Percentiles rank a stretch among this genome's conserved stretches.
Conservation (phyloP, 2,888 invertebrate genomes). For the Ceramica pisi region DNA sequence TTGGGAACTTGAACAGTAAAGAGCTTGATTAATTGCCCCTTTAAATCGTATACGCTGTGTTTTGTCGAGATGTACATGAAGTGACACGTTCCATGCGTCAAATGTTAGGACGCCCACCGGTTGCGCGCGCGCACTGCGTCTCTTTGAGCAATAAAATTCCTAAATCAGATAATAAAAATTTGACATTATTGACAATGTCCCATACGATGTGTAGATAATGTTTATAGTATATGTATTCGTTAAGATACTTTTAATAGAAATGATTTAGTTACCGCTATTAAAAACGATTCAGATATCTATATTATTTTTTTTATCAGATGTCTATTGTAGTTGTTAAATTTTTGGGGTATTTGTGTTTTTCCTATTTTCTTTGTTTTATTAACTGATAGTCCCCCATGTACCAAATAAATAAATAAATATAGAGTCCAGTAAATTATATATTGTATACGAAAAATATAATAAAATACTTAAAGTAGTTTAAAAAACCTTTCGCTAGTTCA, state of each 20-base stretch:
- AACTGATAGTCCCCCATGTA: too few relatives aligned
- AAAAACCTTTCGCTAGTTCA: not conserved
- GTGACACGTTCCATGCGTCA: slow-evolving; percentile 69
- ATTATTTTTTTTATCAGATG: not conserved
- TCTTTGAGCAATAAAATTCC: slow-evolving; percentile 80
- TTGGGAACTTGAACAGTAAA: slow-evolving; percentile 72
- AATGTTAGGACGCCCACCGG: slow-evolving; percentile 76
- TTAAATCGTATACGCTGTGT: slow-evolving; percentile 66
- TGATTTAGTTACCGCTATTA: not conserved
- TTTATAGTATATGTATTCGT: slow-evolving; percentile 60
- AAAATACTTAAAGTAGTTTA: too few relatives aligned
- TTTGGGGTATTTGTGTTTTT: too few relatives aligned
- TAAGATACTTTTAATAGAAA: not conserved
- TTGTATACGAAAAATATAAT: too few relatives aligned
- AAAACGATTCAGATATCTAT: not conserved
- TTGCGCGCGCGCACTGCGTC: slow-evolving; percentile 55
- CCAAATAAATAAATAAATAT: too few relatives aligned
- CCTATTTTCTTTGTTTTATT: too few relatives aligned
- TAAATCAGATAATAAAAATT: slow-evolving; percentile 82
- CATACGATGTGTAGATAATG: slow-evolving; percentile 68
- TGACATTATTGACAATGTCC: slow-evolving; percentile 81
- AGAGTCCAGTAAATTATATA: too few relatives aligned
- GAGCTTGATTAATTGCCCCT: slow-evolving; percentile 77
- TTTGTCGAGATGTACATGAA: slow-evolving; percentile 61
- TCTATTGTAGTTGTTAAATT: too few relatives aligned